Percentiles rank a stretch among this genome's conserved stretches.
Conservation (phyloP, 2,888 invertebrate genomes). For the Mythimna lalbum region DNA sequence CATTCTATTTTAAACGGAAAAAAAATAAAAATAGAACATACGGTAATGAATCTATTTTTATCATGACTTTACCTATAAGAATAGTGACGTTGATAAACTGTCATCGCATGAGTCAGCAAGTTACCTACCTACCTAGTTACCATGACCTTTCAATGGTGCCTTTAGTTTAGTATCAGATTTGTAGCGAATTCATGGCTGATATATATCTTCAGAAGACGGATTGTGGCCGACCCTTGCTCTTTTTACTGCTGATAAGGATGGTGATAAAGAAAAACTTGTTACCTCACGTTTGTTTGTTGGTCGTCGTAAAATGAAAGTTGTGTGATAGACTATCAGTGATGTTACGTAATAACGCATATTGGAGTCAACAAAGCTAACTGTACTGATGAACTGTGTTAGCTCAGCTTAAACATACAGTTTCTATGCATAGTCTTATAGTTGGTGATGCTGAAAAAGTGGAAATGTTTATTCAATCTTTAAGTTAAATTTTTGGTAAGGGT, state of each 20-base stretch:
- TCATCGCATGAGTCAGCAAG: slow-evolving; percentile 54
- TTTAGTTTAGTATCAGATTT: slow-evolving; percentile 55
- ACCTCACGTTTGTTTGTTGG: slow-evolving; percentile 57
- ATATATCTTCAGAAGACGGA: slow-evolving; percentile 57
- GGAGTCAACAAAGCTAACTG: slow-evolving; percentile 42
- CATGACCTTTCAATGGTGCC: slow-evolving; percentile 59
- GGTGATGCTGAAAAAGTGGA: background rate
- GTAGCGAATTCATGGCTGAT: slow-evolving; percentile 56
- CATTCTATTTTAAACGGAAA: background rate
- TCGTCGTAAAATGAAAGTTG: slow-evolving; percentile 56
- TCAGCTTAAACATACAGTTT: slow-evolving; percentile 16
- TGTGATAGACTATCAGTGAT: slow-evolving; percentile 39
- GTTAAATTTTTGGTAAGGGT: too few relatives aligned
- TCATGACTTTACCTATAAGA: background rate
- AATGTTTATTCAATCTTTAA: background rate
- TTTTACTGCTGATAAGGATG: slow-evolving; percentile 58
- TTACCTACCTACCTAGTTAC: slow-evolving; percentile 21
- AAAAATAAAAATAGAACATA: background rate
- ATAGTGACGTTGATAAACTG: slow-evolving; percentile 47
- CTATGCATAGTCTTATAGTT: background rate
- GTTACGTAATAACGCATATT: slow-evolving; percentile 30
- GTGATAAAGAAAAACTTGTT: slow-evolving; percentile 53
- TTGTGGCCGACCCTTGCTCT: slow-evolving; percentile 51
- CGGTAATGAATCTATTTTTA: background rate
- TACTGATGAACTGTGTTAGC: slow-evolving; percentile 13